Conservation (phyloP, 2,797 vertebrate species). For the Tokudaia tokunoshimensis region DNA sequence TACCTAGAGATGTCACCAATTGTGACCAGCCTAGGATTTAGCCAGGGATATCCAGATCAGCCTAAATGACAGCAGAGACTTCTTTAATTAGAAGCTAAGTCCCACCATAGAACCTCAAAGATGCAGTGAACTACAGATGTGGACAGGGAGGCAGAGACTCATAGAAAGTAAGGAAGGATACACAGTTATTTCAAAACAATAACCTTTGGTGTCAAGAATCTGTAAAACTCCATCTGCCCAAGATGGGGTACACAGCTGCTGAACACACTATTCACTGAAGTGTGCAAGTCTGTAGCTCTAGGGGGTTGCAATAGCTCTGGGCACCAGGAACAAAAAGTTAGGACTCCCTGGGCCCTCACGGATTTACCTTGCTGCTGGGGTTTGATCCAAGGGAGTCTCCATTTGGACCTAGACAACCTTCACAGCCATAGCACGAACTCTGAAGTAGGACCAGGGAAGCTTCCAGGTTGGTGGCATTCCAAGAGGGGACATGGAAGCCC, state of each 20-base stretch:
- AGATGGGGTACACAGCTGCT: background rate
- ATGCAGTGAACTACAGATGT: background rate
- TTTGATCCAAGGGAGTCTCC: background rate
- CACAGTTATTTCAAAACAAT: background rate
- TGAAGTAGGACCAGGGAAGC: too few species aligned
- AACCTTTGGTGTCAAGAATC: background rate
- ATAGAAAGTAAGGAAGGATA: background rate
- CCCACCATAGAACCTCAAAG: background rate
- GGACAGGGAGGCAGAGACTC: too few species aligned
- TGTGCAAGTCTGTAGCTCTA: background rate
- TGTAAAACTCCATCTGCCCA: background rate
- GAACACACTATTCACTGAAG: background rate
- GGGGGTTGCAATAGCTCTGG: background rate
- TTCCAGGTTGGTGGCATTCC: background rate
- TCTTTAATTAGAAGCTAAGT: background rate
- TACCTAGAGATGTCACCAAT: background rate
- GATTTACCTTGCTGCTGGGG: background rate
- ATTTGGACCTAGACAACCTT: background rate
- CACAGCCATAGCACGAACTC: rapidly evolving
- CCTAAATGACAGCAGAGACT: background rate
- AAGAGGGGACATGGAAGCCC: background rate
- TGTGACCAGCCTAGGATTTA: background rate
- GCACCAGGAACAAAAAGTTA: background rate
- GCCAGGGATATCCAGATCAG: background rate
- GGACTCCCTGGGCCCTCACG: background rate